Evolutionary conservation across 2,797 vertebrate species (phyloP), one percentile per base, ranked within the genome.

Genomic region (Myripristis murdjan): DNA sequence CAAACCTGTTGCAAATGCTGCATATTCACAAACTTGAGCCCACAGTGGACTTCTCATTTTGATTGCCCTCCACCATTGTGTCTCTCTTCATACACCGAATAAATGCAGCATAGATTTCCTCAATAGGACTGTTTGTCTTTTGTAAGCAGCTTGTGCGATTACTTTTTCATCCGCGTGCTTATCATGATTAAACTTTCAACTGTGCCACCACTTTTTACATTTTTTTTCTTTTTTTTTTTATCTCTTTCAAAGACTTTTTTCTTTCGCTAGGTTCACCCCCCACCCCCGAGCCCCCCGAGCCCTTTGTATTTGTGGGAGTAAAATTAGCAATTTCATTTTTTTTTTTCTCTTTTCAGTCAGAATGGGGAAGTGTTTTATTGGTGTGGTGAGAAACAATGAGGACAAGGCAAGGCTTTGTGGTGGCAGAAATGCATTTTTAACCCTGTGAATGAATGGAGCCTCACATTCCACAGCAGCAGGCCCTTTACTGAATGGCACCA

Each of bases 351-450:
- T 59, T 64, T 86, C 62, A 59, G 47, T 77, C 66, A 85, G 78
- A 89, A 75, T 79, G 73, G 87, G 74, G 84, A 89, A 88, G 88
- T 91, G 87, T 93, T 93, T 85, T 92, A 91, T 91, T 88, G 89
- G 86, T 69, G 82, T 89, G 83, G 77, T 2, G 52, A 81, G 84
- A 87, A 92, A 93, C 91, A 94, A 94, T 92, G 90, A 91, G 87
- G 82, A 94, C 93, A 94, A 94, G 91, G 91, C 92, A 75, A 76
- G 84, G 83, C 91, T 93, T 93, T 94, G 92, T 92, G 89, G 89
- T 89, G 87, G 81, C 85, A 89, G 87, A 91, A 91, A 93, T 92
- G 91, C 90, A 91, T 94, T 92, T 93, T 93, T 88, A 92, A 91
- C 90, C 83, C 88, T 88, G 89, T 91, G 91, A 90, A 94, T 94